Conservation (phyloP, 2,888 invertebrate species). For the Leucoptera coffeella region DNA sequence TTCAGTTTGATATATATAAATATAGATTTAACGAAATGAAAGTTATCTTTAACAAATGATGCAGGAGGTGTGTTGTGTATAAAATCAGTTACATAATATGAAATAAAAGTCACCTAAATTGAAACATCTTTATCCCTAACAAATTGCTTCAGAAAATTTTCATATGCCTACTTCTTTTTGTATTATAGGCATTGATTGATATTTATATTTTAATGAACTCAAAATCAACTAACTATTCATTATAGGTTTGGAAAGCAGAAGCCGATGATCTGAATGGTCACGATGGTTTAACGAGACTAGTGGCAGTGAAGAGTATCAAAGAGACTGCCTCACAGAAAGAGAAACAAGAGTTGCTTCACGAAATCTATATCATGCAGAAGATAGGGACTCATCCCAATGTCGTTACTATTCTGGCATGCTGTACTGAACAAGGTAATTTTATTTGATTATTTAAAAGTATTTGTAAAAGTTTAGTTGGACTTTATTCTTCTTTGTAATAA, state of each 20-base stretch:
- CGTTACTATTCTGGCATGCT: constrained; percentile 74
- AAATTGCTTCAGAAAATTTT: too few relatives aligned
- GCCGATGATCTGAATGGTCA: constrained; percentile 74
- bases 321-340: constrained; percentile 73
- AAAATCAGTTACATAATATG: too few relatives aligned
- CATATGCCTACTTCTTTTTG: too few relatives aligned
- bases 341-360: constrained; percentile 66
- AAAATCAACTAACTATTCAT: too few relatives aligned
- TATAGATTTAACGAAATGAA: too few relatives aligned
- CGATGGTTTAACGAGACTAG: constrained; percentile 68
- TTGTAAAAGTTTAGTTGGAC: not conserved
- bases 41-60: not conserved
- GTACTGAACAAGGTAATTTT: constrained; percentile 70
- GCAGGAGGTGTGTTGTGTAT: too few relatives aligned
- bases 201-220: too few relatives aligned
- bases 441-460: too few relatives aligned
- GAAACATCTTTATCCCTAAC: too few relatives aligned
- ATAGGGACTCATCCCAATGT: constrained; percentile 78
- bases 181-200: too few relatives aligned
- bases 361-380: constrained; percentile 75
- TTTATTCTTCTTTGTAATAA: not conserved
- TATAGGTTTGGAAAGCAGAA: constrained; percentile 82
- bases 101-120: too few relatives aligned
- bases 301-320: constrained; percentile 81
- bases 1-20: too few relatives aligned